phyloP scores from a whole-genome alignment of 2,113 vertebrate genomes.

The Alouatta palliata region DNA sequence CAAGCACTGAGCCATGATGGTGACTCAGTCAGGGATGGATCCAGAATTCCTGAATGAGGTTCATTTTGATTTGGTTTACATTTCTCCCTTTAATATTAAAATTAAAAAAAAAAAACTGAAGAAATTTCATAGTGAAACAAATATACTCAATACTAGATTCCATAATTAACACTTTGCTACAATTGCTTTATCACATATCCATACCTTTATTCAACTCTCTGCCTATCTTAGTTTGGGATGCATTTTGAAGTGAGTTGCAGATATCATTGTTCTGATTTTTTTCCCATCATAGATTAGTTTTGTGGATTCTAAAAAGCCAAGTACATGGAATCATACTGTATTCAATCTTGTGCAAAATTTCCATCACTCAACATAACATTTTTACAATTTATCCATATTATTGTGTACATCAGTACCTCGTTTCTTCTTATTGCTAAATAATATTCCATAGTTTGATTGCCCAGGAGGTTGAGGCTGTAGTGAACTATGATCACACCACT shows the following conservation, averaged over 20 bases:
- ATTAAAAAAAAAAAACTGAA: background rate
- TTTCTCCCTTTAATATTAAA: background rate
- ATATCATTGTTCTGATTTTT: background rate
- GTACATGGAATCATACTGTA: background rate
- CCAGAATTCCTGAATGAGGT: background rate
- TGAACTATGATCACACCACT: no score
- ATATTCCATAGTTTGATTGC: background rate
- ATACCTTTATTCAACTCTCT: background rate
- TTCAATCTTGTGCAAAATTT: constrained; percentile 10
- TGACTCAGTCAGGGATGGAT: background rate
- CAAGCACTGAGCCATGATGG: background rate
- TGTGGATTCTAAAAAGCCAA: background rate
- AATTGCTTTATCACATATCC: background rate
- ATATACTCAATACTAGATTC: background rate
- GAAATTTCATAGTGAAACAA: constrained; percentile 8
- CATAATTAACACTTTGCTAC: background rate
- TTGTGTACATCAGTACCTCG: background rate
- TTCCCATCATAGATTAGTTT: background rate
- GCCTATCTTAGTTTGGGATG: background rate
- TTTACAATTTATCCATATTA: background rate
- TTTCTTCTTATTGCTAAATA: constrained; percentile 13
- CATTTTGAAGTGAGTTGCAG: background rate
- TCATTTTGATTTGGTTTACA: background rate
- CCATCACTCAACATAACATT: background rate
- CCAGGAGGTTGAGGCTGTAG: no score